Base-by-base conservation (phyloP, 2,888 invertebrate species). In the Apamea crenata region DNA sequence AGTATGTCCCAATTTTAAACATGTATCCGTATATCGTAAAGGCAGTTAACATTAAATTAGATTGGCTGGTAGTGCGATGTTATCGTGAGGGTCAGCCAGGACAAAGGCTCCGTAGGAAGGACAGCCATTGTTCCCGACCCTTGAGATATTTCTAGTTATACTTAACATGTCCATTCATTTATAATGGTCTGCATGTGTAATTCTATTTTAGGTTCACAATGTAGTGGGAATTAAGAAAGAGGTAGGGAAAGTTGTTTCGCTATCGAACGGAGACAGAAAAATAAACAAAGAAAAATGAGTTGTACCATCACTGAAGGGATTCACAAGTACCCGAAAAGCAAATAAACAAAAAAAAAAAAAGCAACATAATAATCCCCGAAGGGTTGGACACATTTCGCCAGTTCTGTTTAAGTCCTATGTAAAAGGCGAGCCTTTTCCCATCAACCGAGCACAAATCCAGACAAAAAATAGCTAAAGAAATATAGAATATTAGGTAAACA, bases 71-170 rank as follows among this genome's bases (percentile, higher is more conserved):
- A 89, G 81, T 66, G 78, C 71, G 91, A 91, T 92, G 87, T 90
- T 91, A 92, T 93, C 92, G 85, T 84, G 77, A 84, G 90, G 92
- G 90, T 89, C 88, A 87, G 68, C 79, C 81, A 78, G 87, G 84
- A 90, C 91, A 91, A 92, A 91, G 91, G 91, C 84, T 87, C 84
- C 75, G 81, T 87, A 85, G 86, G 80, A 87, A 87, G 88, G 88
- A 83, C 87, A 78, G 65, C 87, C 87, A 91, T 92, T 93, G 92
- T 93, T 90, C 90, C 87, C 78, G 68, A 83, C 88, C 87, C 87
- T 84, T 75, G 82, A 85, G 85, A 89, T 86, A 88, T 83, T 83
- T 78, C 69, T 67, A 70, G 78, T 77, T 88, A 81, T 79, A 77
- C 67, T 73, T 74, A 83, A 80, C 67, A 79, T 81, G 84, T 71